Evolutionary conservation across 2,113 vertebrate species (phyloP), one percentile per base, ranked within the genome.

Genomic region (Uropsilus gracilis): DNA sequence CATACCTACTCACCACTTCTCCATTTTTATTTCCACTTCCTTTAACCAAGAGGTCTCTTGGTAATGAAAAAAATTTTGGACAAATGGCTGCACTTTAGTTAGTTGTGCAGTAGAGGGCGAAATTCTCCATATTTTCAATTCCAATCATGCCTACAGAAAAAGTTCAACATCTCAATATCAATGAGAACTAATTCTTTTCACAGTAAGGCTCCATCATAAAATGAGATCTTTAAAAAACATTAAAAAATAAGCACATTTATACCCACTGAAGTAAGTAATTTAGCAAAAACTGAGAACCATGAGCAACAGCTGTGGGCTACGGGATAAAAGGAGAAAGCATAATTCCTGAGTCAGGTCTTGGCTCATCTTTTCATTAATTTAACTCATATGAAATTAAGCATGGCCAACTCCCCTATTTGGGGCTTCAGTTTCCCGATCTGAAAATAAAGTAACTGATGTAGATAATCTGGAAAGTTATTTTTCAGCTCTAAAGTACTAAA

Each of bases 71-170:
- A 90, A 72, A 32, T 44, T 28, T 66, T 10, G 16, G 1, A 61
- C 63, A 93, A 93, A 69, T 71, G 81, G 42, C 16, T 94, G 82
- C 57, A 81, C 22, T 96, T 89, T 76, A 89, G 14, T 37, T 24
- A 46, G 83, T 37, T 90, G 83, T 84, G 61, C 95, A 95, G 93
- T 95, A 97, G 97, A 94, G 95, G 97, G 96, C 81, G 5, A 83
- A 88, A 87, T 39, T 92, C 46, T 72, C 91, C 91, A 96, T 26
- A 84, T 92, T 90, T 94, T 95, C 81, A 90, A 18, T n/a, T 88
- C 0, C 75, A n/a, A 59, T 85, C 30, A 44, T 26, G 17, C 8
- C 20, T 14, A 64, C 2, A 76, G 30, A 64, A 68, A 73, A 73
- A 72, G 18, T 22, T 24, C 39, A 55, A 61, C 16, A 93, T 53